These are phyloP conservation scores for Ochotona curzoniae DNA, from an alignment of 2,113 vertebrate genomes.

Conservation along the genomic window DNA sequence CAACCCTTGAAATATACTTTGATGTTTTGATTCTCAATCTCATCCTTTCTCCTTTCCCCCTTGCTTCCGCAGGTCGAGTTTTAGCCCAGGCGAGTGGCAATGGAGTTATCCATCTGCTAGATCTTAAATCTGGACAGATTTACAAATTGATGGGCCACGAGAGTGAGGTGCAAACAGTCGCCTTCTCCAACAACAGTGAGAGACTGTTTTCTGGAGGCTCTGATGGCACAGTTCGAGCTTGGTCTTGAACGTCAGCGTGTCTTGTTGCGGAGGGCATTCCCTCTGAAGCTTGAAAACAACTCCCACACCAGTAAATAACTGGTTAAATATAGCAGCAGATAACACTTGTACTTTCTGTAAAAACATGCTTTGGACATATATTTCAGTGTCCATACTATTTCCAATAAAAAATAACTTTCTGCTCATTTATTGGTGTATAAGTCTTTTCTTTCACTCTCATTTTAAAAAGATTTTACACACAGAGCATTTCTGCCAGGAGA, in stretches of 20 bases:
- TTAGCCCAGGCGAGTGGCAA: conserved; percentile 88
- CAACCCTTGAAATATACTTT: conserved; percentile 53
- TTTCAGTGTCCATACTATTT: conserved; percentile 30
- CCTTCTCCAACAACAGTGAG: conserved; percentile 81
- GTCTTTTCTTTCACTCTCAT: conserved; percentile 56
- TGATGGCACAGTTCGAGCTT: conserved; percentile 82
- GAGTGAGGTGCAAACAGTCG: conserved; percentile 79
- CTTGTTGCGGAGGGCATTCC: conserved; percentile 29
- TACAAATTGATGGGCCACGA: conserved; percentile 82
- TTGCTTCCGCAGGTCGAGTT: conserved; percentile 81
- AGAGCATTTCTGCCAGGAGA: conserved; percentile 56
- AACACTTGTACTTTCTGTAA: conserved; percentile 37
- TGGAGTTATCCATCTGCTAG: conserved; percentile 86
- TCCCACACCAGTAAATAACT: neutral
- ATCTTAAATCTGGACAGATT: conserved; percentile 82
- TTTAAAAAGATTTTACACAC: conserved; percentile 60
- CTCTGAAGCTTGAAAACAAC: neutral
- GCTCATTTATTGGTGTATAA: conserved; percentile 32
- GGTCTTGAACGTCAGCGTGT: conserved; percentile 71
- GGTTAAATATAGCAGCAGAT: neutral
- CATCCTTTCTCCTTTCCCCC: neutral
- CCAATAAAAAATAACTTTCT: conserved; percentile 74
- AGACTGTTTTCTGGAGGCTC: conserved; percentile 82
- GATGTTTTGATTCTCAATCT: neutral
- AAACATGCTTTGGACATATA: neutral